These are phyloP conservation scores for Phoxinus phoxinus DNA, from an alignment of 2,113 vertebrate genomes.

Conservation along the genomic window DNA sequence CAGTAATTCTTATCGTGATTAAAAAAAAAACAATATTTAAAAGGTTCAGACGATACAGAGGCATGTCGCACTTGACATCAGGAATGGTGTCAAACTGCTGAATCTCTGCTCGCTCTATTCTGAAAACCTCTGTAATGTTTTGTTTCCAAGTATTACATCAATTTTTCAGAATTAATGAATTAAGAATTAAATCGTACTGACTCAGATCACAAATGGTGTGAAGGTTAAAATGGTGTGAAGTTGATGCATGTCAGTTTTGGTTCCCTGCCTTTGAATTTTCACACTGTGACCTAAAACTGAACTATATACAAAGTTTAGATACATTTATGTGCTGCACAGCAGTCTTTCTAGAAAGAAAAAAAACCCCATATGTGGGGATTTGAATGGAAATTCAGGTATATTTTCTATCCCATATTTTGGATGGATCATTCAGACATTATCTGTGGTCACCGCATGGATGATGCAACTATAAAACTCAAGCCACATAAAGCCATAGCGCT, in stretches of 20 bases:
- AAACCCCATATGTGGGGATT: not conserved
- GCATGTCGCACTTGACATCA: not conserved
- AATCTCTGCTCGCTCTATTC: not conserved
- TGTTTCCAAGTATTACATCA: not conserved
- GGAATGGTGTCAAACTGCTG: not conserved
- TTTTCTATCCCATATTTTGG: conserved; percentile 14
- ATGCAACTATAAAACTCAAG: not conserved
- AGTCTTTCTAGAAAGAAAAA: not conserved
- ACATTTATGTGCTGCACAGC: not conserved
- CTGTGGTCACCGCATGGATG: not conserved
- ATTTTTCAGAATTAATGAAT: not conserved
- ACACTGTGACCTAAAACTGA: not conserved
- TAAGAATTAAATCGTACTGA: not conserved
- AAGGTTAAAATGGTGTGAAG: not conserved
- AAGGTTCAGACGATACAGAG: not conserved
- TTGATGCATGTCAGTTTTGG: not conserved
- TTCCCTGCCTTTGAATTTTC: not conserved
- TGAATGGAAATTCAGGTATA: not conserved
- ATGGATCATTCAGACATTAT: not conserved
- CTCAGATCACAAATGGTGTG: not conserved
- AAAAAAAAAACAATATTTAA: not conserved
- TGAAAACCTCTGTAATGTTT: not conserved
- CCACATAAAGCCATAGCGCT: not conserved
- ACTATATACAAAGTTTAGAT: not conserved
- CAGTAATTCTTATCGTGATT: not conserved